Evolutionary conservation across 2,113 vertebrate species (phyloP), one percentile per base, ranked within the genome.

Genomic region (Chascanopsetta lugubris): DNA sequence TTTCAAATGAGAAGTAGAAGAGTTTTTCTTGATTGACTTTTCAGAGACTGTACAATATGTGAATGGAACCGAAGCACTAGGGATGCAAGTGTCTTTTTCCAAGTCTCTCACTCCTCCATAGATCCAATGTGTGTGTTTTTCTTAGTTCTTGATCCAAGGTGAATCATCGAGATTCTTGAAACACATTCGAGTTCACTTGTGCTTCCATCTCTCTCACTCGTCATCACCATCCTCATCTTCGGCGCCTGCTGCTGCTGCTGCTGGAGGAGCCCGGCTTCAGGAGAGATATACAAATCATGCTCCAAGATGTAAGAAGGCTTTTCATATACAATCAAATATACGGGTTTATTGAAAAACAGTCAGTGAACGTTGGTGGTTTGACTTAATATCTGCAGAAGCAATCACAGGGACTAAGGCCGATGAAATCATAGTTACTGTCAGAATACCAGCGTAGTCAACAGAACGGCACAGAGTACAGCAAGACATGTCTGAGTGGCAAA

Each of bases 271-370:
- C 15, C 77, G n/a, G 64, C 73, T 82, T 67, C 75, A 86, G 72
- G 74, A 82, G 77, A 71, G 46, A 75, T 66, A 79, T 75, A 76
- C 62, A 82, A 50, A 79, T 79, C 78, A 87, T 90, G 85, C 88
- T 85, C 82, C 79, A 75, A 87, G 79, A 88, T 80, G 69, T 82
- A 85, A 73, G 75, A 86, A 86, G 72, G 69, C 71, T 69, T 77
- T 77, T 87, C 62, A 83, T 77, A 83, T 77, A 89, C 84, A 86
- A 80, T 86, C 82, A 84, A 76, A 81, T 75, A 79, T 75, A 83
- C 21, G 58, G 50, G 69, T 78, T 78, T n/a, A n/a, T n/a, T n/a
- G n/a, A 72, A 86, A 87, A 90, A 88, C 84, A 84, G 80, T 85
- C 61, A 71, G 53, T 64, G 60, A 73, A 74, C n/a, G 78, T 54